Percentiles rank a stretch among this genome's conserved stretches.
Evolutionary conservation across 1,140 invertebrate genomes (phyloP).

Genomic region (Reticulitermes speratus): DNA sequence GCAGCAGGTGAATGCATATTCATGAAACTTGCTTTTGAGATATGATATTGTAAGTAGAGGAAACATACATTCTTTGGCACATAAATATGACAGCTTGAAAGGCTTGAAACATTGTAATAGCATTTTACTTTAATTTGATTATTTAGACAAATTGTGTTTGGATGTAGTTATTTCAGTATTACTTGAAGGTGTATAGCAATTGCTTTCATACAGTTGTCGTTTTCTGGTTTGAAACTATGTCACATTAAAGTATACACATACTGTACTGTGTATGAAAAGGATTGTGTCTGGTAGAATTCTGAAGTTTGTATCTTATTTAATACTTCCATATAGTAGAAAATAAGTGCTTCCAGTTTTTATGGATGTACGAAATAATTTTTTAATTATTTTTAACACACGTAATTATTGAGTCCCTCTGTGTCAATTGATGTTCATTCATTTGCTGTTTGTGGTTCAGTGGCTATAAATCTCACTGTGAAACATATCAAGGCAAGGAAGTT

Average conservation of each 20-base stretch:
- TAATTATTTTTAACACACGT: too few species aligned
- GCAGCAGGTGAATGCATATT: not conserved
- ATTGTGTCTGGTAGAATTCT: not conserved
- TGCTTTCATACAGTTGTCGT: too few species aligned
- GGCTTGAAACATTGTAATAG: not conserved
- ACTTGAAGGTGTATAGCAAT: not conserved
- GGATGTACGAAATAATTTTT: not conserved
- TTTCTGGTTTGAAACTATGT: not conserved
- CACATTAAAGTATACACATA: not conserved
- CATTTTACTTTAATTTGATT: not conserved
- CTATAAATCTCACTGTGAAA: not conserved
- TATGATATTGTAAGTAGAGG: not conserved
- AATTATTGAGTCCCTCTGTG: too few species aligned
- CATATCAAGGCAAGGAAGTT: not conserved
- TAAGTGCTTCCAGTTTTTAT: not conserved
- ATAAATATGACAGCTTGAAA: not conserved
- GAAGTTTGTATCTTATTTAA: not conserved
- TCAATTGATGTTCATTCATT: not conserved
- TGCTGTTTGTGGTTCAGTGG: not conserved
- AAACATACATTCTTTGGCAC: not conserved
- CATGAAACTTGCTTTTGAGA: not conserved
- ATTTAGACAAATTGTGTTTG: not conserved
- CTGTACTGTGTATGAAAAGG: not conserved
- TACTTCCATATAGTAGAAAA: not conserved
- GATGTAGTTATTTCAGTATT: not conserved